Evolutionary conservation across 1,140 invertebrate genomes (phyloP).

Genomic region (Catajapyx aquilonaris): DNA sequence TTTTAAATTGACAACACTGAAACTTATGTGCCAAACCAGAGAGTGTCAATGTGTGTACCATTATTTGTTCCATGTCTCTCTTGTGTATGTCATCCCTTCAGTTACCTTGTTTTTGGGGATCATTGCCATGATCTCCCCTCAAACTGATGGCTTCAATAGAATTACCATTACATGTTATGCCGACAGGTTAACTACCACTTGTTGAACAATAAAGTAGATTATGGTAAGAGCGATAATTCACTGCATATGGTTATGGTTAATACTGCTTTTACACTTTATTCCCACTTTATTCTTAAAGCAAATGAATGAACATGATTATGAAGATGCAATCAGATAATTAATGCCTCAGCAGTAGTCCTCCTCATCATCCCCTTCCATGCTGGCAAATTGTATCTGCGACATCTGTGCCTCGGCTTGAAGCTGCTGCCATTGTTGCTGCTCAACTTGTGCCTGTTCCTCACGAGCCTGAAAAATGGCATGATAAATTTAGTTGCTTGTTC

Average conservation of each 20-base stretch:
- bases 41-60: too few relatives aligned
- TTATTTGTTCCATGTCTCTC: too few relatives aligned
- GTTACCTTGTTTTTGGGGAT: too few relatives aligned
- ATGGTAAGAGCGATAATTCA: neutral
- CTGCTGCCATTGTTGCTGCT: constrained; percentile 73
- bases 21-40: too few relatives aligned
- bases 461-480: constrained; percentile 34
- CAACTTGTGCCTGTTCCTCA: constrained; percentile 66
- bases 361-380: constrained; percentile 9
- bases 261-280: neutral
- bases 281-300: neutral
- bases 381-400: constrained; percentile 10
- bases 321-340: neutral
- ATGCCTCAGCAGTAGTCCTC: constrained; percentile 11
- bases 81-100: too few relatives aligned
- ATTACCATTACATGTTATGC: too few relatives aligned
- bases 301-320: too few relatives aligned
- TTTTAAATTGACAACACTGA: too few relatives aligned
- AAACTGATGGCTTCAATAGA: too few relatives aligned
- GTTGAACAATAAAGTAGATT: neutral
- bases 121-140: too few relatives aligned
- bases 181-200: neutral
- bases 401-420: constrained; percentile 41
- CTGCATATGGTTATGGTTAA: neutral
- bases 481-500: neutral